Conservation (phyloP, 2,113 vertebrate genomes). For the Cinclus mexicanus region DNA sequence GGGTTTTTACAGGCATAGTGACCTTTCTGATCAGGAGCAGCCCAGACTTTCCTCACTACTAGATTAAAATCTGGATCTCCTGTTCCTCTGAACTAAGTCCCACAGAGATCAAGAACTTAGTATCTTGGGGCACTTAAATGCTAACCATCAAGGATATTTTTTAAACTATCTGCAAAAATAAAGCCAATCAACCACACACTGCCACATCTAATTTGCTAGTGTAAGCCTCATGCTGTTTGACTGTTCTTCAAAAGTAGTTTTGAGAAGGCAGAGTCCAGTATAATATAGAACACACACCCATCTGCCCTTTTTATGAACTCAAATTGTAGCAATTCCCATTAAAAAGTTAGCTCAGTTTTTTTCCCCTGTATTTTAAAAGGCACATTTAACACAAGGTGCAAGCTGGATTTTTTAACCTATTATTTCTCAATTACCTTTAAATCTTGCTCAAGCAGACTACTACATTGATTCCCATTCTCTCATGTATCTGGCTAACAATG, state of each 20-base stretch:
- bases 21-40: neutral
- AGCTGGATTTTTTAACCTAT: neutral
- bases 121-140: neutral
- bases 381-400: neutral
- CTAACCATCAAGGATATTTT: neutral
- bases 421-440: conserved; percentile 38
- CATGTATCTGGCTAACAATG: neutral
- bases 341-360: neutral
- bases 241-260: neutral
- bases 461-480: conserved; percentile 26
- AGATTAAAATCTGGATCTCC: neutral
- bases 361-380: neutral
- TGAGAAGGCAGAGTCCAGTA: neutral
- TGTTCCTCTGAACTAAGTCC: neutral
- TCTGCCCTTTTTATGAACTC: neutral
- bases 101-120: neutral
- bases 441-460: conserved; percentile 47
- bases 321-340: neutral
- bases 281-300: neutral
- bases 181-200: neutral
- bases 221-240: neutral
- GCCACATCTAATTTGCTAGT: neutral
- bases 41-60: neutral
- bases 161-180: neutral
- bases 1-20: neutral